phyloP scores from a whole-genome alignment of 2,113 vertebrate species.

The Protomyctophum bolini region DNA sequence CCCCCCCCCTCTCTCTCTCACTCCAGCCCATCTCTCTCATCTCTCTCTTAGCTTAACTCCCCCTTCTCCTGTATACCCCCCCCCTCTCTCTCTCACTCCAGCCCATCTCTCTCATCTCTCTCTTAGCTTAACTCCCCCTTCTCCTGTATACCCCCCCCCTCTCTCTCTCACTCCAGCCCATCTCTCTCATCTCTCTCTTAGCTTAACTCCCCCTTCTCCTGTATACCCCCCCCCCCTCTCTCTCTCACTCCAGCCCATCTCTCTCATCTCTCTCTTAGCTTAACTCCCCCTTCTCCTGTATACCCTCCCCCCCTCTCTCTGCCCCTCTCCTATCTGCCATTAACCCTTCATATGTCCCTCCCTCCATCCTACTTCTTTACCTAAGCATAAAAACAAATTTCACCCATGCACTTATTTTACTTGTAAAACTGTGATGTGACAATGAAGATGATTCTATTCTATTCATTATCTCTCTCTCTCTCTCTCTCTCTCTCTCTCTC shows the following conservation, averaged over 20 bases:
- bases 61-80: neutral
- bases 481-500: conserved; percentile 6
- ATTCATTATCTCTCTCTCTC: conserved; percentile 1
- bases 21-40: neutral
- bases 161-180: neutral
- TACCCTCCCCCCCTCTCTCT: too few relatives aligned
- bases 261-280: conserved; percentile 4
- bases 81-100: neutral
- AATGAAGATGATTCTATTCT: too few relatives aligned
- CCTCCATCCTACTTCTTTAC: neutral
- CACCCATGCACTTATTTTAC: too few relatives aligned
- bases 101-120: neutral
- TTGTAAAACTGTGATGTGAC: too few relatives aligned
- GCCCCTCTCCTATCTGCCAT: neutral
- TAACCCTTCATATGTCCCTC: neutral
- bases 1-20: neutral
- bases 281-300: neutral
- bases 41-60: neutral
- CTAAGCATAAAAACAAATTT: too few relatives aligned
- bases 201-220: neutral
- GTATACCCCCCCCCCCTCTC: too few relatives aligned
- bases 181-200: conserved; percentile 7
- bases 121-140: neutral
- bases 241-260: neutral
- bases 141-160: neutral